Evolutionary conservation across 1,140 invertebrate genomes (phyloP).

Genomic region (Aphaenogaster ashmeadi): DNA sequence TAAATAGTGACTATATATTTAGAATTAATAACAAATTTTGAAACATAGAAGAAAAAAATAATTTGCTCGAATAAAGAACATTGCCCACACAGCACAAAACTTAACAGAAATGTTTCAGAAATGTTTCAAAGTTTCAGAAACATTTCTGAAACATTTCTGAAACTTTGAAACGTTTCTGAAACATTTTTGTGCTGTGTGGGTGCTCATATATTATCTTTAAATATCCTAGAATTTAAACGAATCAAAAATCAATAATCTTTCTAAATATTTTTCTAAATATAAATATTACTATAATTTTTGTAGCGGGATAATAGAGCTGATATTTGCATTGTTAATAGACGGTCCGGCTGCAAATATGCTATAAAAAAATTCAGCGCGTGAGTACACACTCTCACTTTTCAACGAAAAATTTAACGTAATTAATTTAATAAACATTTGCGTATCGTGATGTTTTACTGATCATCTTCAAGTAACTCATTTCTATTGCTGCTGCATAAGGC

Average conservation of each 20-base stretch:
- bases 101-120: too few species aligned
- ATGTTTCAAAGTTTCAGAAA: too few species aligned
- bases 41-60: background rate
- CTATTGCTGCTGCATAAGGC: background rate
- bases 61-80: background rate
- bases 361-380: background rate
- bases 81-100: too few species aligned
- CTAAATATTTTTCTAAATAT: too few species aligned
- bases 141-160: too few species aligned
- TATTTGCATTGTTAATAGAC: background rate
- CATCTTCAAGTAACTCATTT: background rate
- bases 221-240: background rate
- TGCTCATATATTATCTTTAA: background rate
- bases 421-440: background rate
- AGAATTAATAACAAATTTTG: background rate
- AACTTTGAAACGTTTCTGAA: too few species aligned
- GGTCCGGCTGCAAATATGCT: background rate
- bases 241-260: background rate
- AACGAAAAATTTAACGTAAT: constrained; percentile 4
- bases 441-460: background rate
- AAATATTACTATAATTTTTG: too few species aligned
- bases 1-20: background rate
- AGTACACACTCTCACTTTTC: background rate
- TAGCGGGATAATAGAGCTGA: too few species aligned
- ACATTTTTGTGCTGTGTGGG: too few species aligned